These are phyloP conservation scores for Melanogrammus aeglefinus DNA, from an alignment of 2,797 vertebrate species.

Conservation along the genomic window DNA sequence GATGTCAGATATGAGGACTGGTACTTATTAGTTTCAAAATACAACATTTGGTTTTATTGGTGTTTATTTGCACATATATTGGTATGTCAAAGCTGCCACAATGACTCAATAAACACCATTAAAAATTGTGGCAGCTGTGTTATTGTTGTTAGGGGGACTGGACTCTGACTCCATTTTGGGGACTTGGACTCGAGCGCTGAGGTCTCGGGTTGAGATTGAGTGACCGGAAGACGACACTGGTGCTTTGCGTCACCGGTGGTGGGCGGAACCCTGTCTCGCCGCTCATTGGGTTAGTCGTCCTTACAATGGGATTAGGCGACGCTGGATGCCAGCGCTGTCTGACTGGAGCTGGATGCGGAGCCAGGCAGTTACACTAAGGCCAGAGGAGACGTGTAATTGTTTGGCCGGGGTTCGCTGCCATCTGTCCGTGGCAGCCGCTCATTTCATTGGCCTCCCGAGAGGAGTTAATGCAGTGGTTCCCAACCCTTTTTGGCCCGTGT, in stretches of 20 bases:
- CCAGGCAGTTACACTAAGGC: conserved; percentile 2
- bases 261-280: background rate
- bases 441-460: conserved; percentile 7
- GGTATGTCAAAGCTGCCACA: background rate
- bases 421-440: conserved; percentile 20
- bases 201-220: background rate
- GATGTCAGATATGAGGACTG: background rate
- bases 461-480: background rate
- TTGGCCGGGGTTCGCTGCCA: conserved; percentile 1
- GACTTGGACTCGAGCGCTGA: background rate
- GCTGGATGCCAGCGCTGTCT: conserved; percentile 10
- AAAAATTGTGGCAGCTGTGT: background rate
- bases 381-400: conserved; percentile 10
- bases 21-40: background rate
- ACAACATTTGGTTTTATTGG: background rate
- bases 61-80: background rate
- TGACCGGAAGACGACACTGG: background rate
- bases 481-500: too few relatives aligned
- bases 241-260: background rate
- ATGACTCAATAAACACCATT: background rate
- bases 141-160: background rate
- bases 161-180: background rate
- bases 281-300: conserved; percentile 41
- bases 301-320: conserved; percentile 17
- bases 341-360: background rate